Evolutionary conservation across 2,888 invertebrate genomes (phyloP), one percentile per base, ranked within the genome.

Genomic region (Pegoplata infirma): DNA sequence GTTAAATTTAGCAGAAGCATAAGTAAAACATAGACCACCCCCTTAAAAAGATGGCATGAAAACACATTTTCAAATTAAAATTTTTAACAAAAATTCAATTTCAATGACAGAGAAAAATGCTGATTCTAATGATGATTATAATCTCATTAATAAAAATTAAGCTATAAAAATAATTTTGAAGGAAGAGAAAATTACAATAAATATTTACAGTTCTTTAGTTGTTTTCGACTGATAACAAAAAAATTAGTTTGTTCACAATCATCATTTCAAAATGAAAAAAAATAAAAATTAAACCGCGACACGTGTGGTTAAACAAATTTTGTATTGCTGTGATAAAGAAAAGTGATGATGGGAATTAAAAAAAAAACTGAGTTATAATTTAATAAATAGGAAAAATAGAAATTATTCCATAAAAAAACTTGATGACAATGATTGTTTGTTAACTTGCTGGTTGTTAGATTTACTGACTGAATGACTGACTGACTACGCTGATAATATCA

Each of bases 271-370:
- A 55, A 59, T 47, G 19, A 16, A 47, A 47, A 61, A 23, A 47
- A 28, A 19, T 36, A 40, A n/a, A 82, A 81, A 81, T 82, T 80
- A 84, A 85, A 84, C 85, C 83, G 69, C 83, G 82, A 76, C 85
- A 84, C 85, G 85, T 85, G 85, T 75, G 67, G 47, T 73, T 71
- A 66, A 68, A 63, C 66, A 80, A 80, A 77, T 71, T 69, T 74
- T n/a, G n/a, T 40, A 59, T 63, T 56, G 59, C 36, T n/a, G 12
- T n/a, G 36, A 40, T 40, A 40, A 40, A n/a, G n/a, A n/a, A 47
- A 61, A 66, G 23, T 64, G 71, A 53, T 67, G 67, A 64, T 63
- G 71, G 25, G 67, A 79, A 67, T 64, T 77, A 16, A n/a, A 21
- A 61, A 3, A 36, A 8, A 40, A 72, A 32, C 47, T 28, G 16